phyloP scores from a whole-genome alignment of 2,888 invertebrate genomes.

The Halictus ligatus region DNA sequence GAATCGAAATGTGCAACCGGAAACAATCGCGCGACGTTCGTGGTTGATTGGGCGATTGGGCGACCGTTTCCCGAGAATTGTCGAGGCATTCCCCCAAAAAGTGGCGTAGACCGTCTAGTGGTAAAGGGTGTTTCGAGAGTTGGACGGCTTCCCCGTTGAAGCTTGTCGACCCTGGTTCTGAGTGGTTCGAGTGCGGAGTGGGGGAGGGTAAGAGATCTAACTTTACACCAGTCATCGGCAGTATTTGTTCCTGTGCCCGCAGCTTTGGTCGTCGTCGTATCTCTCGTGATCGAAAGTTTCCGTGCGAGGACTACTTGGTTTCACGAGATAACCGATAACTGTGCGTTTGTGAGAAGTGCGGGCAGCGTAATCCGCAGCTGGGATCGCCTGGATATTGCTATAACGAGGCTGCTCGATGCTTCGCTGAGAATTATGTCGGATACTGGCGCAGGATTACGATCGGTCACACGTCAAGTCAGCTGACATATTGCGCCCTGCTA shows the following conservation, averaged over 20 bases:
- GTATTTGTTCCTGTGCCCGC: slow-evolving; percentile 77
- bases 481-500: slow-evolving; percentile 84
- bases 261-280: slow-evolving; percentile 73
- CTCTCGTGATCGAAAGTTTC: slow-evolving; percentile 54
- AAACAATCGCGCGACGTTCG: not conserved
- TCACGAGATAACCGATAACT: slow-evolving; percentile 23
- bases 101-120: not conserved
- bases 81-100: not conserved
- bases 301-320: slow-evolving; percentile 45
- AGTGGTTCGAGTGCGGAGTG: slow-evolving; percentile 48
- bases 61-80: not conserved
- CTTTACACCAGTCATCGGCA: slow-evolving; percentile 81
- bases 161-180: slow-evolving; percentile 25
- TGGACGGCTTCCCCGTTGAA: not conserved
- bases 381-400: slow-evolving; percentile 40
- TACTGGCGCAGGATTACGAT: slow-evolving; percentile 81
- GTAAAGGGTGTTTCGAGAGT: not conserved
- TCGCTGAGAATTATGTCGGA: slow-evolving; percentile 83
- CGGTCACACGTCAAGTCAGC: slow-evolving; percentile 84
- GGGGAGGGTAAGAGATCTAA: slow-evolving; percentile 74
- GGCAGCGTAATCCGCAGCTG: slow-evolving; percentile 23
- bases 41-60: not conserved
- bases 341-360: slow-evolving; percentile 63
- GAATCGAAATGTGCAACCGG: not conserved
- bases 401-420: slow-evolving; percentile 59